phyloP scores from a whole-genome alignment of 1,140 invertebrate species.

The Formica selysi region DNA sequence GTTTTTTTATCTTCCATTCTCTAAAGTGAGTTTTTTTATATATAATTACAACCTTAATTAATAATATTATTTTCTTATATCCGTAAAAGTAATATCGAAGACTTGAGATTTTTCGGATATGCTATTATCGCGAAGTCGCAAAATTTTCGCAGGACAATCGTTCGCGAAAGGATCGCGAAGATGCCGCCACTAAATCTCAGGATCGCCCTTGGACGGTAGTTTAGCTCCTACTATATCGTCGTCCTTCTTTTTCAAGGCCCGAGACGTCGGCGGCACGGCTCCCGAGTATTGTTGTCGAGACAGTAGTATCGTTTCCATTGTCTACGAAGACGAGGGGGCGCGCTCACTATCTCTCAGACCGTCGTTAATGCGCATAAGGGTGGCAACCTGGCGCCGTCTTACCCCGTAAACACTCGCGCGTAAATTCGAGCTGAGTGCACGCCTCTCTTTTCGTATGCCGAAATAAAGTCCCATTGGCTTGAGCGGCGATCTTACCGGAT shows the following conservation, averaged over 20 bases:
- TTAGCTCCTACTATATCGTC: neutral
- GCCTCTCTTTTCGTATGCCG: conserved; percentile 51
- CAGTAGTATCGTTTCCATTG: conserved; percentile 69
- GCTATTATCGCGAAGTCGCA: neutral
- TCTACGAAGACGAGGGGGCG: conserved; percentile 66
- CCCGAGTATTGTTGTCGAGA: conserved; percentile 65
- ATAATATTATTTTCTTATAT: neutral
- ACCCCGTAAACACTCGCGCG: conserved; percentile 74
- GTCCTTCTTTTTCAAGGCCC: conserved; percentile 37
- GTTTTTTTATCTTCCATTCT: neutral
- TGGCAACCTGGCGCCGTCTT: conserved; percentile 73
- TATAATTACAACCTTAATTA: neutral
- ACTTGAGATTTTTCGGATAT: neutral
- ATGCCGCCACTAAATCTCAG: conserved; percentile 24
- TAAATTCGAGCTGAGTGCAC: conserved; percentile 76
- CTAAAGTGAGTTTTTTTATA: neutral
- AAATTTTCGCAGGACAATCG: neutral
- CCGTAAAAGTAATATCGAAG: neutral
- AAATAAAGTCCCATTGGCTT: conserved; percentile 54
- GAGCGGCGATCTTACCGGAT: conserved; percentile 28
- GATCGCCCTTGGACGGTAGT: conserved; percentile 21
- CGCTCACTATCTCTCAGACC: conserved; percentile 63
- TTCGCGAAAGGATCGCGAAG: conserved; percentile 17
- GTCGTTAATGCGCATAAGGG: conserved; percentile 71
- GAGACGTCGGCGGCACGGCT: conserved; percentile 51